Evolutionary conservation across 2,797 vertebrate species (phyloP).

Genomic region (Myotis myotis): DNA sequence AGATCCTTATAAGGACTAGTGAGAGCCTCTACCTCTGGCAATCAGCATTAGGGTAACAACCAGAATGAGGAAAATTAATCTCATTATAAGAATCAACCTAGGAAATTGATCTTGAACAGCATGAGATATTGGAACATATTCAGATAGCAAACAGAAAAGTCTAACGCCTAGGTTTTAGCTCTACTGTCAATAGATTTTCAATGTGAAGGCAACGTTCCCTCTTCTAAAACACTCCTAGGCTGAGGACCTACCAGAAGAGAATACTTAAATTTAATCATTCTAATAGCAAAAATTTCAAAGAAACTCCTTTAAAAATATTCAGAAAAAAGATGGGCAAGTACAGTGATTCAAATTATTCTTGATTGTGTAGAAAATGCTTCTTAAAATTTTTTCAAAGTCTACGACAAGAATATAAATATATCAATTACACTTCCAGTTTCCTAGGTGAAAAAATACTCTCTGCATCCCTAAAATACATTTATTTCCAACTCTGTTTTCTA

Average conservation of each 20-base stretch:
- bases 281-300: constrained; percentile 53
- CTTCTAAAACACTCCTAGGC: constrained; percentile 7
- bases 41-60: background rate
- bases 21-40: background rate
- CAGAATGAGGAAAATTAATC: background rate
- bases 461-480: constrained; percentile 60
- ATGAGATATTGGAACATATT: background rate
- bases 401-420: constrained; percentile 66
- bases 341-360: constrained; percentile 67
- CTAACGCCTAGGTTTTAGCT: background rate
- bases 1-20: background rate
- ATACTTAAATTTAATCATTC: constrained; percentile 59
- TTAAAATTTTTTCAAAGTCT: constrained; percentile 59
- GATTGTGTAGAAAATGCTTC: constrained; percentile 69
- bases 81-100: background rate
- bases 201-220: background rate
- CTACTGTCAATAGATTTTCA: background rate
- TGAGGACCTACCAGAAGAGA: constrained; percentile 42
- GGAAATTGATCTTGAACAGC: background rate
- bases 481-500: constrained; percentile 66
- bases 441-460: constrained; percentile 55
- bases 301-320: constrained; percentile 2
- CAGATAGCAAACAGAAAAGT: background rate
- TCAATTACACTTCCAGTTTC: constrained; percentile 47
- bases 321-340: constrained; percentile 60